These are phyloP conservation scores for Perithous albicinctus DNA, from an alignment of 2,888 invertebrate genomes.

Conservation along the genomic window DNA sequence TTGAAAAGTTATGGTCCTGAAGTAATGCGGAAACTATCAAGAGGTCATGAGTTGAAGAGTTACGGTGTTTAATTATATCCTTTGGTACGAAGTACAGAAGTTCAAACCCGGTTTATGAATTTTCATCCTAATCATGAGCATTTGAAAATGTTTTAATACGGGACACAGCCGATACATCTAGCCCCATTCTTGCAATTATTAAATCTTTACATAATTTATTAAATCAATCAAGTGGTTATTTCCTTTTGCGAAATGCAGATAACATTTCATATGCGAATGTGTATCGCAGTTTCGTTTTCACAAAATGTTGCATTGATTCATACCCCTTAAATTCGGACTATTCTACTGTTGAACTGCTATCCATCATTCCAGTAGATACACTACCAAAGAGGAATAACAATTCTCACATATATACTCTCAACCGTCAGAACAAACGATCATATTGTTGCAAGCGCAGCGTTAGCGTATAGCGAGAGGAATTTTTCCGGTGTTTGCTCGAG, in stretches of 20 bases:
- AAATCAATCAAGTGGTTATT: neutral
- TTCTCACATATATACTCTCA: neutral
- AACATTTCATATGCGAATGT: neutral
- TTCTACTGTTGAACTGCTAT: neutral
- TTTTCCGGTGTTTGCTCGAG: conserved; percentile 48
- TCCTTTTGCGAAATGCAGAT: neutral
- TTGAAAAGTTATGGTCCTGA: no score
- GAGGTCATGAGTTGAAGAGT: no score
- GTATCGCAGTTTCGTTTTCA: neutral
- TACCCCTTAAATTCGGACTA: neutral
- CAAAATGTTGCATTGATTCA: neutral
- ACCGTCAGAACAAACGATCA: neutral
- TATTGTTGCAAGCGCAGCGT: conserved; percentile 15
- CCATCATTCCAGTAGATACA: neutral
- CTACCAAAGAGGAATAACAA: neutral
- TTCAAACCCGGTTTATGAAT: no score
- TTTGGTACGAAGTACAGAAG: no score
- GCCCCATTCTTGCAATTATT: no score
- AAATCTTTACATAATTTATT: no score
- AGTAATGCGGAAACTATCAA: no score
- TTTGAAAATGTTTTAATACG: no score
- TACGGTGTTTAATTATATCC: no score
- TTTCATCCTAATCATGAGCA: no score
- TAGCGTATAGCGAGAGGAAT: conserved; percentile 17
- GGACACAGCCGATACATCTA: no score